Percentiles rank a stretch among this genome's conserved stretches.
phyloP scores from a whole-genome alignment of 92 coral and sea anemone genomes.

The Porites lobata region DNA sequence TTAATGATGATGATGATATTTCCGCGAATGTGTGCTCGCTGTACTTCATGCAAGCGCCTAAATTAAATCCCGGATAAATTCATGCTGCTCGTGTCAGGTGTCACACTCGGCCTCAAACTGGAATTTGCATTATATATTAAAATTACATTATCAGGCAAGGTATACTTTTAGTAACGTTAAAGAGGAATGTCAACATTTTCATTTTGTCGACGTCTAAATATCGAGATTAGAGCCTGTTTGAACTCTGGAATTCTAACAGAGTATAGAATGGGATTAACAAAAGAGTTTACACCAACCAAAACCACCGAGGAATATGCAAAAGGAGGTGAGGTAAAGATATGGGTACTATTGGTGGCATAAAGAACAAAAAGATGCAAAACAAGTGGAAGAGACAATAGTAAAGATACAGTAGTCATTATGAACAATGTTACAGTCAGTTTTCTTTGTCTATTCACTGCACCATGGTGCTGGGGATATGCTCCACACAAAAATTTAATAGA shows the following conservation, averaged over 20 bases:
- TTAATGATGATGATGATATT: no score
- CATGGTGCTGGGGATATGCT: background rate
- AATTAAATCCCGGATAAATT: no score
- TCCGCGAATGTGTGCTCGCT: no score
- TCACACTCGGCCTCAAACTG: no score
- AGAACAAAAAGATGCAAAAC: background rate
- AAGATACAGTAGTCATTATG: background rate
- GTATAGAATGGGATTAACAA: background rate
- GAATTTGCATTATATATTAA: no score
- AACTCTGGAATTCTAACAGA: background rate
- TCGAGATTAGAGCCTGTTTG: no score
- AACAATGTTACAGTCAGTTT: background rate
- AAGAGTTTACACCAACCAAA: background rate
- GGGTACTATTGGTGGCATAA: background rate
- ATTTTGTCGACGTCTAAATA: no score
- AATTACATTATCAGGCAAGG: no score
- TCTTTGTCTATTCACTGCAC: background rate
- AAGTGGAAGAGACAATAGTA: background rate
- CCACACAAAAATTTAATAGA: background rate
- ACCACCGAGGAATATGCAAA: background rate
- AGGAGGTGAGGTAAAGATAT: background rate
- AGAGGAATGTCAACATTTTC: no score
- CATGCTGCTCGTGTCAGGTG: no score
- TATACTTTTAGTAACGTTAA: no score
- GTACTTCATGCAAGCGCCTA: no score